Conservation (phyloP, 2,888 invertebrate genomes). For the Seira ritae region DNA sequence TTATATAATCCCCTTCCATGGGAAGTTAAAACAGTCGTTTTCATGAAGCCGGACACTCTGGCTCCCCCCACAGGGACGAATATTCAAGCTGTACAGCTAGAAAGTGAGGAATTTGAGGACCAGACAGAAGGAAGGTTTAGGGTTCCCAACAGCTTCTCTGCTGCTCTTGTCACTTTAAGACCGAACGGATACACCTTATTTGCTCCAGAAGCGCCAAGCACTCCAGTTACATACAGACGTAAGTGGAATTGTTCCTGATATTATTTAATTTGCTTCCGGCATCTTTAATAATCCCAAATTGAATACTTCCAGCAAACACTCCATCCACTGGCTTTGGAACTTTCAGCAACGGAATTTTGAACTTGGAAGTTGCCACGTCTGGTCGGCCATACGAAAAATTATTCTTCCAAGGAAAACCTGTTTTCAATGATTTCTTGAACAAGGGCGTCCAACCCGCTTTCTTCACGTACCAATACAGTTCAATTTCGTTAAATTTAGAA, state of each 20-base stretch:
- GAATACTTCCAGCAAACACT: slow-evolving; percentile 35
- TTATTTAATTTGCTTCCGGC: background rate
- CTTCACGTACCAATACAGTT: slow-evolving; percentile 66
- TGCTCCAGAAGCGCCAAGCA: slow-evolving; percentile 45
- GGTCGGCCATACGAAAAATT: slow-evolving; percentile 58
- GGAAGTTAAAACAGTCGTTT: slow-evolving; percentile 66
- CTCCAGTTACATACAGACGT: slow-evolving; percentile 50
- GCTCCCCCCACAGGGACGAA: slow-evolving; percentile 52
- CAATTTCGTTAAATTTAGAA: too few species aligned
- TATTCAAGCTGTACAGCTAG: slow-evolving; percentile 53
- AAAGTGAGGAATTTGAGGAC: slow-evolving; percentile 53
- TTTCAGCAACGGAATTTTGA: slow-evolving; percentile 53
- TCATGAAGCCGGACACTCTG: slow-evolving; percentile 60
- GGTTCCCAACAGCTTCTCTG: slow-evolving; percentile 65
- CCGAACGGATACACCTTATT: slow-evolving; percentile 58
- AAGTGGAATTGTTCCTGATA: background rate
- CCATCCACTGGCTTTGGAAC: slow-evolving; percentile 49
- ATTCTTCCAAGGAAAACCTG: slow-evolving; percentile 39
- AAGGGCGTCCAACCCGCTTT: slow-evolving; percentile 63
- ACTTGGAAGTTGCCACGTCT: slow-evolving; percentile 51
- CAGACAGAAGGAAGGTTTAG: slow-evolving; percentile 56
- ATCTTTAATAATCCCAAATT: background rate
- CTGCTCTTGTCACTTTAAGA: slow-evolving; percentile 61
- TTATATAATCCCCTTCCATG: slow-evolving; percentile 67
- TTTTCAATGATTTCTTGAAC: slow-evolving; percentile 55